Conservation (phyloP, 2,113 vertebrate genomes). For the Silurus meridionalis region DNA sequence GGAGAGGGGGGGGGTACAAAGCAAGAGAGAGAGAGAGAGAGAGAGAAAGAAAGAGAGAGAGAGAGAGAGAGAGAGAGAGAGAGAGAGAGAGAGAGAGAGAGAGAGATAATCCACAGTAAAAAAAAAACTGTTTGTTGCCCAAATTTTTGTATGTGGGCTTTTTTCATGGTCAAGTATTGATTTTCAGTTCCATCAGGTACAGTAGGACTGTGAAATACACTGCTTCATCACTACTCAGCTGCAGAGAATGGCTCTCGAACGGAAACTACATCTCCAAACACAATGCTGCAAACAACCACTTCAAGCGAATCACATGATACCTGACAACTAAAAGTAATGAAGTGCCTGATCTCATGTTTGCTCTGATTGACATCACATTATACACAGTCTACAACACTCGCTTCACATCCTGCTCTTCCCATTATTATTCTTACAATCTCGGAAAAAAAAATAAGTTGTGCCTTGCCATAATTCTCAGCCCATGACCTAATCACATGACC, state of each 20-base stretch:
- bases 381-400: background rate
- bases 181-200: background rate
- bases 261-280: slow-evolving; percentile 7
- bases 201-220: background rate
- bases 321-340: slow-evolving; percentile 8
- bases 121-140: background rate
- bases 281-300: background rate
- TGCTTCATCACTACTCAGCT: background rate
- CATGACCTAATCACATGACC: background rate
- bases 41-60: background rate
- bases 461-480: background rate
- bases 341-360: slow-evolving; percentile 22
- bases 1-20: too few relatives aligned
- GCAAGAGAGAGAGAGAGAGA: background rate
- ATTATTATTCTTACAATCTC: background rate
- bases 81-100: background rate
- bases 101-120: too few relatives aligned
- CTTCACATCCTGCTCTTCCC: background rate
- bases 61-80: background rate
- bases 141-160: background rate
- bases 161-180: slow-evolving; percentile 1
- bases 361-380: slow-evolving; percentile 25
- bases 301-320: background rate
- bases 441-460: background rate
- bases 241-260: background rate